Conservation (phyloP, 1,140 invertebrate species). For the Hypothenemus hampei region DNA sequence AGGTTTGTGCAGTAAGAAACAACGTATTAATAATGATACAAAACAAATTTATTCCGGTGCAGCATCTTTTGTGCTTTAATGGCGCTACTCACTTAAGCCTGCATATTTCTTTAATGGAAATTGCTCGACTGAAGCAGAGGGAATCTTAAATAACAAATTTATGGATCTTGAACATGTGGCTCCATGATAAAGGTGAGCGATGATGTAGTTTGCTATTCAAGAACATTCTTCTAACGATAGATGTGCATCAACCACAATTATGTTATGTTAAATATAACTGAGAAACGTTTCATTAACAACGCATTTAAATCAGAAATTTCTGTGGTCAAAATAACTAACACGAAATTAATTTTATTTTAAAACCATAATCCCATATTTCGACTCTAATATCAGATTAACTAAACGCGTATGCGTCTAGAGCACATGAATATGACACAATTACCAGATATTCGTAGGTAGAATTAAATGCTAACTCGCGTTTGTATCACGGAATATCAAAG, state of each 20-base stretch:
- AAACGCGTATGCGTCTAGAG: slow-evolving; percentile 9
- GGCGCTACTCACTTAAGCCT: background rate
- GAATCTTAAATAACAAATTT: background rate
- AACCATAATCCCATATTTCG: slow-evolving; percentile 2
- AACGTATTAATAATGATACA: no score
- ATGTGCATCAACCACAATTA: no score
- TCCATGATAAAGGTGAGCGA: background rate
- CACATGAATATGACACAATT: slow-evolving; percentile 17
- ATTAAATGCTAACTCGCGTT: slow-evolving; percentile 16
- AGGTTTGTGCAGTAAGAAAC: no score
- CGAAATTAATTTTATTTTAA: no score
- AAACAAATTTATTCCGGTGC: no score
- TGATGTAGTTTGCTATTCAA: background rate
- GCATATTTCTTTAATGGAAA: background rate
- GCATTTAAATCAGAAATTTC: no score
- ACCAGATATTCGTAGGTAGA: slow-evolving; percentile 7
- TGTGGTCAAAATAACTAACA: no score
- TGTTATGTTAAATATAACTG: no score
- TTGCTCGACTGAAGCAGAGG: background rate
- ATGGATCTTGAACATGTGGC: background rate
- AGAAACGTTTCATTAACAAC: no score
- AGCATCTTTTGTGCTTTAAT: no score
- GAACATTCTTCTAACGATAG: no score
- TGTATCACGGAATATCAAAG: slow-evolving; percentile 5
- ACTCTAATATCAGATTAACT: slow-evolving; percentile 2